Evolutionary conservation across 2,113 vertebrate species (phyloP).

Genomic region (Lucifuga dentata): DNA sequence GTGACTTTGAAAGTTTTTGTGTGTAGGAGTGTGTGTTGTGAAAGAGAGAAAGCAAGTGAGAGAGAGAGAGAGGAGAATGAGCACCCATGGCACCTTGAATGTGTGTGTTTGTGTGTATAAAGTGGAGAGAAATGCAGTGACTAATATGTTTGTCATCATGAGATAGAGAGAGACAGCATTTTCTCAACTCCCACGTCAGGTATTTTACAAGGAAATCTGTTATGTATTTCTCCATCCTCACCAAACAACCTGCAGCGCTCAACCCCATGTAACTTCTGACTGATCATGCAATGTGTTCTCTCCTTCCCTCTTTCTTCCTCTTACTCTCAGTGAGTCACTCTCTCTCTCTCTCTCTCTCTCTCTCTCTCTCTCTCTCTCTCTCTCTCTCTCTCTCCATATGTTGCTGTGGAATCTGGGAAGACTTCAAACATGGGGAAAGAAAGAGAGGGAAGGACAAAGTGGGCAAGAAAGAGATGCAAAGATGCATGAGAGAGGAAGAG

Average conservation of each 20-base stretch:
- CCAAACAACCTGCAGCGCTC: conserved; percentile 65
- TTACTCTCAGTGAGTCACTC: conserved; percentile 52
- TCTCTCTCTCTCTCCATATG: conserved; percentile 65
- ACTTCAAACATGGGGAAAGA: conserved; percentile 51
- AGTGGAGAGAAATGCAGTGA: conserved; percentile 38
- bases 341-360: conserved; percentile 41
- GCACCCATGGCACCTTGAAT: conserved; percentile 37
- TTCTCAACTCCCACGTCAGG: conserved; percentile 61
- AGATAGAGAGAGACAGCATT: conserved; percentile 54
- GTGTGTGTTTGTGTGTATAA: conserved; percentile 14
- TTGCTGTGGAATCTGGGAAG: conserved; percentile 65
- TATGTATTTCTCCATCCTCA: conserved; percentile 66
- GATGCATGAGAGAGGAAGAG: conserved; percentile 15
- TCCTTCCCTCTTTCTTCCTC: conserved; percentile 33
- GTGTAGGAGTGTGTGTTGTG: conserved; percentile 54
- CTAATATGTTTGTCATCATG: conserved; percentile 73
- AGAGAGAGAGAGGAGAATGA: conserved; percentile 13
- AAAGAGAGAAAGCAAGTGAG: conserved; percentile 16
- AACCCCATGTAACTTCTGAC: conserved; percentile 69
- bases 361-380: conserved; percentile 52
- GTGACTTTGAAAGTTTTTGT: conserved; percentile 72
- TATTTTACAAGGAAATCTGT: conserved; percentile 73
- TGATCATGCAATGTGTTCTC: conserved; percentile 71
- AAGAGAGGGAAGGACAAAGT: conserved; percentile 32
- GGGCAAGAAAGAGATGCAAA: conserved; percentile 27